phyloP scores from a whole-genome alignment of 2,113 vertebrate genomes.

The Gasterosteus aculeatus region DNA sequence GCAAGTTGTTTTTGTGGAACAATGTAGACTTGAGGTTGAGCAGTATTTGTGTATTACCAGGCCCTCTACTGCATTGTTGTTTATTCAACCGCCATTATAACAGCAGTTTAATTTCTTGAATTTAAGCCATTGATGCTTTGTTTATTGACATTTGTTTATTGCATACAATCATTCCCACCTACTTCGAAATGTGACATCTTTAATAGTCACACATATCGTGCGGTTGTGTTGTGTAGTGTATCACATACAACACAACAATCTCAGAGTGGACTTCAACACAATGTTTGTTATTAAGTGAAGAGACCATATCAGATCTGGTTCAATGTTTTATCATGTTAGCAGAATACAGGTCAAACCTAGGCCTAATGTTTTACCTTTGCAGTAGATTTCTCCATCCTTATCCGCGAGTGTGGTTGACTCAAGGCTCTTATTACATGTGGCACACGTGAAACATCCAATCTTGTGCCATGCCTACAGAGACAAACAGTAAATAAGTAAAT shows the following conservation, averaged over 20 bases:
- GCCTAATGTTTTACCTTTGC: slow-evolving; percentile 86
- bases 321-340: background rate
- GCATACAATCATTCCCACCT: too few relatives aligned
- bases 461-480: slow-evolving; percentile 91
- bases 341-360: background rate
- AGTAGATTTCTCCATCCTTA: slow-evolving; percentile 95
- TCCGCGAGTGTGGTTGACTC: slow-evolving; percentile 95
- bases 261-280: background rate
- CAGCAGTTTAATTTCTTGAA: too few relatives aligned
- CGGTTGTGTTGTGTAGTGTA: background rate
- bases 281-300: background rate
- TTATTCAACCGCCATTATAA: too few relatives aligned
- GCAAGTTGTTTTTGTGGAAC: too few relatives aligned
- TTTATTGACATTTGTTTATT: background rate
- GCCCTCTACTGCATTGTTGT: too few relatives aligned
- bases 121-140: background rate
- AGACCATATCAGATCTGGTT: background rate
- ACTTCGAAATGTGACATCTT: background rate
- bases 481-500: background rate
- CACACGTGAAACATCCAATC: slow-evolving; percentile 90
- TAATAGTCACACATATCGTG: background rate
- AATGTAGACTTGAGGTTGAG: too few relatives aligned
- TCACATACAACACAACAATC: background rate
- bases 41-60: too few relatives aligned
- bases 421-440: slow-evolving; percentile 90